A percentile compares a stretch with the other conserved stretches of the same genome.
These are phyloP conservation scores for Sternarchorhynchus goeldii DNA, from an alignment of 2,797 vertebrate genomes.

Conservation along the genomic window DNA sequence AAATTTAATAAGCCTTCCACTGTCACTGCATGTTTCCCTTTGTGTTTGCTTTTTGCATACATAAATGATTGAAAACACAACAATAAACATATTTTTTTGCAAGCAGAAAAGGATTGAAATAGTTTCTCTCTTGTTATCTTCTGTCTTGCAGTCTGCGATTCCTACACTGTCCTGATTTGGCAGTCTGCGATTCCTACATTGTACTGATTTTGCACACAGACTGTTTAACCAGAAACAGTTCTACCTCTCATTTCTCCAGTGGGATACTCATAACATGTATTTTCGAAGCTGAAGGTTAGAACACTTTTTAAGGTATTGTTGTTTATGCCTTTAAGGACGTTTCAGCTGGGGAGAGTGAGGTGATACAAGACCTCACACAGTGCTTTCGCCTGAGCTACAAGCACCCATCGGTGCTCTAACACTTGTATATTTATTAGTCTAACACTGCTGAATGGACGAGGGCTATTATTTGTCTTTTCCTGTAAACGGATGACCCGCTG, in stretches of 20 bases:
- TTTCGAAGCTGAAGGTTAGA: constrained; percentile 66
- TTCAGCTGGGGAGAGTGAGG: constrained; percentile 17
- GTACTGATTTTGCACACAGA: not conserved
- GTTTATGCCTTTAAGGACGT: constrained; percentile 48
- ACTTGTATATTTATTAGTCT: constrained; percentile 13
- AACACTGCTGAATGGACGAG: constrained; percentile 30
- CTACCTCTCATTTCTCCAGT: constrained; percentile 40
- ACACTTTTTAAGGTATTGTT: constrained; percentile 63
- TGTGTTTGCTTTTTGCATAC: constrained; percentile 39
- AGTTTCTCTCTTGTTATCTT: not conserved
- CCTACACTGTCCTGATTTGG: not conserved
- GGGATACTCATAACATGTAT: constrained; percentile 50
- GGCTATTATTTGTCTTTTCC: constrained; percentile 59
- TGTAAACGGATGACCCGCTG: constrained; percentile 51
- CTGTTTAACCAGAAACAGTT: constrained; percentile 10
- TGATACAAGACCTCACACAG: constrained; percentile 20
- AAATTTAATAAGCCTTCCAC: constrained; percentile 42
- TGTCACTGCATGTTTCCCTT: constrained; percentile 29
- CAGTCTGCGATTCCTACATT: not conserved
- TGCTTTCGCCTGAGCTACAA: constrained; percentile 9
- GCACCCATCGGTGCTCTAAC: constrained; percentile 29
- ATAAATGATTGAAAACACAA: constrained; percentile 41
- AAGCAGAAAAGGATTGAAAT: not conserved
- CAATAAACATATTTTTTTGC: constrained; percentile 22
- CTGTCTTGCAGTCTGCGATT: not conserved